Conservation (phyloP, 2,113 vertebrate genomes). For the Pituophis catenifer region DNA sequence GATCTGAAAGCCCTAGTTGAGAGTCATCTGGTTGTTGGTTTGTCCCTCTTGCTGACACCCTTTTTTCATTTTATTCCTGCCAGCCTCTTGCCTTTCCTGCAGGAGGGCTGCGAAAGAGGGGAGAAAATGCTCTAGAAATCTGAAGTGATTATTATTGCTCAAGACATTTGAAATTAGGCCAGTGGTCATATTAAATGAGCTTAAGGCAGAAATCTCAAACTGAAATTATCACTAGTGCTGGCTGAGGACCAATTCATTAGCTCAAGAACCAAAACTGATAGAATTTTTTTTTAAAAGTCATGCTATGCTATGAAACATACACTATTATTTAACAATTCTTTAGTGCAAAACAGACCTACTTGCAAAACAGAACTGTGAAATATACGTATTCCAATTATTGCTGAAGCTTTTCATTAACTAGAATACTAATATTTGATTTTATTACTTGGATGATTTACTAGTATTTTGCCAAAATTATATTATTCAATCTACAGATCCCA, state of each 20-base stretch:
- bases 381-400: not conserved
- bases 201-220: not conserved
- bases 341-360: not conserved
- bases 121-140: not conserved
- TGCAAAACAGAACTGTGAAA: not conserved
- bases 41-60: not conserved
- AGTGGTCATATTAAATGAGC: not conserved
- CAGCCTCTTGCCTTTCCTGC: not conserved
- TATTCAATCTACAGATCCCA: not conserved
- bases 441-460: not conserved
- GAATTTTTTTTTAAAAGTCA: not conserved
- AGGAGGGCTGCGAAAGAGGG: not conserved
- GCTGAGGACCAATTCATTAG: not conserved
- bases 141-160: not conserved
- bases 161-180: not conserved
- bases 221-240: not conserved
- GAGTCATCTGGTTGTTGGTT: not conserved
- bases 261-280: not conserved
- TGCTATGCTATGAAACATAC: not conserved
- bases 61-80: not conserved
- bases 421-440: not conserved
- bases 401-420: not conserved
- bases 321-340: not conserved
- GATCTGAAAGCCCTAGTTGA: not conserved
- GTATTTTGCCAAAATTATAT: not conserved